A percentile compares a stretch with the other conserved stretches of the same genome.
phyloP scores from a whole-genome alignment of 2,888 invertebrate species.

The Notodonta dromedarius region DNA sequence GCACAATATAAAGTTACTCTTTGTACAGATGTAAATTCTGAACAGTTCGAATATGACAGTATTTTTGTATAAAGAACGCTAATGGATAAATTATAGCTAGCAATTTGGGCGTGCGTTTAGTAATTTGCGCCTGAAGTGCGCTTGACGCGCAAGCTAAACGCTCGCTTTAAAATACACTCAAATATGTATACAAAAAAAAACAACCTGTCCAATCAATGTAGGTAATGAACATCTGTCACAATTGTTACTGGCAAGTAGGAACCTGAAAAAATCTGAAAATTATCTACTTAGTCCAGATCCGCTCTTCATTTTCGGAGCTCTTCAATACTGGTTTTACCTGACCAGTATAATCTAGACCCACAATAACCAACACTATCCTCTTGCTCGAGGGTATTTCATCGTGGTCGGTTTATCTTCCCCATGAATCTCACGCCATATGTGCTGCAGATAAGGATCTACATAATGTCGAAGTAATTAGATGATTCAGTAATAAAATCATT shows the following conservation, averaged over 20 bases:
- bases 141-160: too few relatives aligned
- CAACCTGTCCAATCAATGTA: too few relatives aligned
- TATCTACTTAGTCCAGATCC: not conserved
- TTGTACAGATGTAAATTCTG: slow-evolving; percentile 23
- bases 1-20: slow-evolving; percentile 34
- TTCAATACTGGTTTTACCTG: not conserved
- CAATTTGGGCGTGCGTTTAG: too few relatives aligned
- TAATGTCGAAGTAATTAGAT: slow-evolving; percentile 70
- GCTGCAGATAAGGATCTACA: slow-evolving; percentile 66
- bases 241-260: too few relatives aligned
- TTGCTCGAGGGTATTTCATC: slow-evolving; percentile 16
- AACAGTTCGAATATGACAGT: not conserved
- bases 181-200: too few relatives aligned
- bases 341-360: slow-evolving; percentile 13
- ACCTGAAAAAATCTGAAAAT: too few relatives aligned
- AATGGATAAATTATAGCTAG: too few relatives aligned
- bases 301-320: slow-evolving; percentile 18
- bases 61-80: too few relatives aligned
- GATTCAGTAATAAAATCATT: slow-evolving; percentile 77
- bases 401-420: slow-evolving; percentile 55
- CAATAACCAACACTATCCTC: not conserved
- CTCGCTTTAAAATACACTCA: too few relatives aligned
- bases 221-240: too few relatives aligned
- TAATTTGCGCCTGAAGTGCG: too few relatives aligned
- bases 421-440: slow-evolving; percentile 65